phyloP scores from a whole-genome alignment of 2,888 invertebrate species.

The Eutolmus rufibarbis region DNA sequence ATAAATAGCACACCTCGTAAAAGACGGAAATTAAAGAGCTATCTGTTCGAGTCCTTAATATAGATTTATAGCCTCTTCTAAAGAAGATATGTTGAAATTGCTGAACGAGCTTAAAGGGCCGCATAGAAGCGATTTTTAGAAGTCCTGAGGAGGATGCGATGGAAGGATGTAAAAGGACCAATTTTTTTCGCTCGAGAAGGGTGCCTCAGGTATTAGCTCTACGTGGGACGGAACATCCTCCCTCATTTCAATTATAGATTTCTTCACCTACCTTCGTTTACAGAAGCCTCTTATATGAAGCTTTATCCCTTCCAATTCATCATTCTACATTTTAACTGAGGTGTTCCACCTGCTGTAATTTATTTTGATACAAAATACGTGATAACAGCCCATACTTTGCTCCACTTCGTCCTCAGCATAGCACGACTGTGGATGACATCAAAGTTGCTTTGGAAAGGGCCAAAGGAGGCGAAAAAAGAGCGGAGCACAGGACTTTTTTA shows the following conservation, averaged over 20 bases:
- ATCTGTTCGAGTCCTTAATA: not conserved
- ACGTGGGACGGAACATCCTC: not conserved
- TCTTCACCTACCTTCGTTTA: not conserved
- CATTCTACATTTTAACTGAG: conserved; percentile 11
- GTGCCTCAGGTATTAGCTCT: not conserved
- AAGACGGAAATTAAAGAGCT: conserved; percentile 21
- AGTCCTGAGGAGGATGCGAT: not conserved
- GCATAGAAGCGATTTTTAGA: not conserved
- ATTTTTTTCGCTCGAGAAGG: not conserved
- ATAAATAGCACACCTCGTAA: not conserved
- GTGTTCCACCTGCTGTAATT: conserved; percentile 11
- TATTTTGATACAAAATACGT: conserved; percentile 31
- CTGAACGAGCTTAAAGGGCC: not conserved
- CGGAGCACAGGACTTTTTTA: conserved; percentile 1
- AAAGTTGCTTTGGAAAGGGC: not conserved
- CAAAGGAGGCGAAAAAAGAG: not conserved
- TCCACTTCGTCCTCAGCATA: not conserved
- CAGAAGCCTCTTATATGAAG: not conserved
- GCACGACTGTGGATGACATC: conserved; percentile 19
- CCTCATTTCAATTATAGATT: conserved; percentile 16
- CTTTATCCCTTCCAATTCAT: not conserved
- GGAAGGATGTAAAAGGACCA: not conserved
- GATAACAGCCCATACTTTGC: conserved; percentile 17
- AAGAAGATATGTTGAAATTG: not conserved
- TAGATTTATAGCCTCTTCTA: not conserved